These are phyloP conservation scores for Drosophila busckii DNA, from an alignment of 1,140 invertebrate species.

Conservation along the genomic window DNA sequence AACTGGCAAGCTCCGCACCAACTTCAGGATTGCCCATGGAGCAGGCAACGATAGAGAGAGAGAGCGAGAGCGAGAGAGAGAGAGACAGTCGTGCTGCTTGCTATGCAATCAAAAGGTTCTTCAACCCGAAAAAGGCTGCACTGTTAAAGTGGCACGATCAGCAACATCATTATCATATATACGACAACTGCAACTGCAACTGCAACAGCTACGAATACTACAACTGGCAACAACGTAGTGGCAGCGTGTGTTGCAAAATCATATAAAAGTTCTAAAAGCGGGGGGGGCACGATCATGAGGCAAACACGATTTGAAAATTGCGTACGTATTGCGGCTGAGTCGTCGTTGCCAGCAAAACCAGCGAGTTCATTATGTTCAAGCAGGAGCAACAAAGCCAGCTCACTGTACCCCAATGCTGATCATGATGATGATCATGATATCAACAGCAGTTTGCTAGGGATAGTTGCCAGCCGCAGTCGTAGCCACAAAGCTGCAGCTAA, in stretches of 20 bases:
- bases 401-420: slow-evolving; percentile 47
- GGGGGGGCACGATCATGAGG: slow-evolving; percentile 37
- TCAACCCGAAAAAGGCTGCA: slow-evolving; percentile 53
- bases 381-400: slow-evolving; percentile 64
- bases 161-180: slow-evolving; percentile 73
- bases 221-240: slow-evolving; percentile 24
- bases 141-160: slow-evolving; percentile 76
- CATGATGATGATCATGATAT: slow-evolving; percentile 70
- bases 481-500: slow-evolving; percentile 10
- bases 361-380: slow-evolving; percentile 74
- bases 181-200: slow-evolving; percentile 5
- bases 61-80: no score
- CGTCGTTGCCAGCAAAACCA: slow-evolving; percentile 52
- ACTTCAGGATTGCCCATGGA: slow-evolving; percentile 74
- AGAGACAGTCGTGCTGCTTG: slow-evolving; percentile 43
- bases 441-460: slow-evolving; percentile 13
- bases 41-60: slow-evolving; percentile 1
- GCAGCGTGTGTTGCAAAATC: slow-evolving; percentile 58
- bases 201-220: slow-evolving; percentile 21
- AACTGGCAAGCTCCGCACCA: slow-evolving; percentile 54
- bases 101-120: slow-evolving; percentile 75
- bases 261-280: slow-evolving; percentile 59
- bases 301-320: slow-evolving; percentile 75
- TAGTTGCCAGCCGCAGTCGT: slow-evolving; percentile 26
- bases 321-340: slow-evolving; percentile 46